Evolutionary conservation across 2,797 vertebrate genomes (phyloP).

Genomic region (Tolypeutes matacus): DNA sequence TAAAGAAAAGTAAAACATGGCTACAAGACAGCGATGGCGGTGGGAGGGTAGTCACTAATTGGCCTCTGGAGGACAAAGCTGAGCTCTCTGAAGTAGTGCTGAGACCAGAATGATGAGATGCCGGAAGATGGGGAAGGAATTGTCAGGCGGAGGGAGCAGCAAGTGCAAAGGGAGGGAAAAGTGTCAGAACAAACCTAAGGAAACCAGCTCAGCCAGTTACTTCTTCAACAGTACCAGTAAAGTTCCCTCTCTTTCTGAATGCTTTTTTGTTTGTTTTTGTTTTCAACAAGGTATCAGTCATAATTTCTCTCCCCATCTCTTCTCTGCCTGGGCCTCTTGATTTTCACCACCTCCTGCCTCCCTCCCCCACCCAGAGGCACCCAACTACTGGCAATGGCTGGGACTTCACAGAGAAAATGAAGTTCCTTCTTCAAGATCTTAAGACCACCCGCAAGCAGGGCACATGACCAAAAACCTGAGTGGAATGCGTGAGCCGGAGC

Average conservation of each 20-base stretch:
- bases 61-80: background rate
- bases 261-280: background rate
- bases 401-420: conserved; percentile 83
- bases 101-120: background rate
- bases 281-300: background rate
- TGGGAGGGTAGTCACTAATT: too few species aligned
- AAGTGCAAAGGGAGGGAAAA: background rate
- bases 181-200: background rate
- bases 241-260: background rate
- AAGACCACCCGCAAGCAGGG: conserved; percentile 87
- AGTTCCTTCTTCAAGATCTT: conserved; percentile 85
- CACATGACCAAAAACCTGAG: conserved; percentile 86
- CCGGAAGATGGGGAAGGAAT: background rate
- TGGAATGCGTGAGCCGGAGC: conserved; percentile 84
- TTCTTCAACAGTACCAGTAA: conserved; percentile 61
- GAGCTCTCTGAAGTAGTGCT: background rate
- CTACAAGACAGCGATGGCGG: background rate
- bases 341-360: background rate
- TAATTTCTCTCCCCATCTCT: background rate
- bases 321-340: background rate
- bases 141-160: background rate
- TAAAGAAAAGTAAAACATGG: background rate
- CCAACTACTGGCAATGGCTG: conserved; percentile 75
- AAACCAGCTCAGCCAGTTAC: background rate
- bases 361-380: background rate